Evolutionary conservation across 2,888 invertebrate genomes (phyloP).

Genomic region (Synergus itoensis): DNA sequence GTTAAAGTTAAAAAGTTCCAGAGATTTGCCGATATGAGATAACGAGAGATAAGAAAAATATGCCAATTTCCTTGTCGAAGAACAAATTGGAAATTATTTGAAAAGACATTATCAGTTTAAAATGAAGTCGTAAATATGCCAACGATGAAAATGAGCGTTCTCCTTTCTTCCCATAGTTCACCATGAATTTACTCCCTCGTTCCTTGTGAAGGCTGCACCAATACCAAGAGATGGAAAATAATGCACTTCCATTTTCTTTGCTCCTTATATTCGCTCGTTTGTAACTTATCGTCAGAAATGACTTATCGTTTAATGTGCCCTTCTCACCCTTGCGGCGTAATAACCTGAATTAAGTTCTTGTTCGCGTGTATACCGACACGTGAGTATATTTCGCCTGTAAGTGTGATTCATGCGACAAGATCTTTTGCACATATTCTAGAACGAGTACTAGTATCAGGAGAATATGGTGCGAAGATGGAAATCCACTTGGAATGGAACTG

Average conservation of each 20-base stretch:
- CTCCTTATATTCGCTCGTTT: conserved; percentile 1
- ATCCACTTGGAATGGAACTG: neutral
- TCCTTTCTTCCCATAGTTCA: neutral
- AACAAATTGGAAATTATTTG: conserved; percentile 7
- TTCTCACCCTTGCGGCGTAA: conserved; percentile 54
- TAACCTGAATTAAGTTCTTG: conserved; percentile 61
- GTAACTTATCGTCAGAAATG: conserved; percentile 56
- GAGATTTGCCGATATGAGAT: neutral
- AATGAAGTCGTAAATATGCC: neutral
- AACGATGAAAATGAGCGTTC: neutral
- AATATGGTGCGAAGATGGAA: conserved; percentile 14
- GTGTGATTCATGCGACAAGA: conserved; percentile 14
- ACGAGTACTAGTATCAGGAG: neutral
- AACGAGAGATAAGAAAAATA: neutral
- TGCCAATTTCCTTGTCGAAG: neutral
- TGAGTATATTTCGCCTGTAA: conserved; percentile 26
- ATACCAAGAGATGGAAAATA: neutral
- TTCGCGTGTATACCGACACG: conserved; percentile 5
- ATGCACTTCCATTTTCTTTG: neutral
- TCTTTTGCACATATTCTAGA: neutral
- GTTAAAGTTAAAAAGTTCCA: neutral
- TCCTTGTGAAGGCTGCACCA: neutral
- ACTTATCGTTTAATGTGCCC: conserved; percentile 58
- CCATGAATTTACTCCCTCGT: neutral
- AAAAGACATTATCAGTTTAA: neutral